Percentiles rank a stretch among this genome's conserved stretches.
Conservation (phyloP, 1,140 invertebrate species). For the Aricia agestis region DNA sequence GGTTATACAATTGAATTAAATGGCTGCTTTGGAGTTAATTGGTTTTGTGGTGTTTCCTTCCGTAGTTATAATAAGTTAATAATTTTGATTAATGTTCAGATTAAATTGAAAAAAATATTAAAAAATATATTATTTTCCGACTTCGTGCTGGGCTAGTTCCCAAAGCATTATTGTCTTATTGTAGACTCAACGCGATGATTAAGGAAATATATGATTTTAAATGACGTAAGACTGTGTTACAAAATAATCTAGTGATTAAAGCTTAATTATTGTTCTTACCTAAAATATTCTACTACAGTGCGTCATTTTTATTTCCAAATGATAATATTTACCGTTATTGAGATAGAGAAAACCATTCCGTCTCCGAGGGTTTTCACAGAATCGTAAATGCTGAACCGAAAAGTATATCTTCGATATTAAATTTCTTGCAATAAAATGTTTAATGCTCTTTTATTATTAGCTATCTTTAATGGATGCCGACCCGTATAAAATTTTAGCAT, state of each 20-base stretch:
- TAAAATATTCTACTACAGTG: no score
- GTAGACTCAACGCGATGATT: no score
- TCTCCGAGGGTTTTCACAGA: neutral
- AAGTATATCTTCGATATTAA: constrained; percentile 11
- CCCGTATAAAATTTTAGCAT: constrained; percentile 6
- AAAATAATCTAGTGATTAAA: no score
- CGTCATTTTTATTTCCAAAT: neutral
- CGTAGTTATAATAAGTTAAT: no score
- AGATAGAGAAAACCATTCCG: constrained; percentile 5
- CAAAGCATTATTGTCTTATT: no score
- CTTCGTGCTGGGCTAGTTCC: no score
- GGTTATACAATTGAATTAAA: neutral
- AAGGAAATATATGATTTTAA: no score
- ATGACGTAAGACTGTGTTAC: no score
- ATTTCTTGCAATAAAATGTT: constrained; percentile 16
- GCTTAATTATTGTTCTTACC: no score
- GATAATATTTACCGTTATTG: neutral
- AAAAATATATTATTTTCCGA: no score
- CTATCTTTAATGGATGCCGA: neutral
- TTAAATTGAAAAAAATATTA: no score
- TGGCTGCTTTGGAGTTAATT: neutral
- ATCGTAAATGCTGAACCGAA: constrained; percentile 11
- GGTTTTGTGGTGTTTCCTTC: neutral
- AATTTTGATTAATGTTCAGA: no score
- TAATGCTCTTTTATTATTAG: constrained; percentile 14